phyloP scores from a whole-genome alignment of 2,888 invertebrate genomes.

The Gari tellinella region DNA sequence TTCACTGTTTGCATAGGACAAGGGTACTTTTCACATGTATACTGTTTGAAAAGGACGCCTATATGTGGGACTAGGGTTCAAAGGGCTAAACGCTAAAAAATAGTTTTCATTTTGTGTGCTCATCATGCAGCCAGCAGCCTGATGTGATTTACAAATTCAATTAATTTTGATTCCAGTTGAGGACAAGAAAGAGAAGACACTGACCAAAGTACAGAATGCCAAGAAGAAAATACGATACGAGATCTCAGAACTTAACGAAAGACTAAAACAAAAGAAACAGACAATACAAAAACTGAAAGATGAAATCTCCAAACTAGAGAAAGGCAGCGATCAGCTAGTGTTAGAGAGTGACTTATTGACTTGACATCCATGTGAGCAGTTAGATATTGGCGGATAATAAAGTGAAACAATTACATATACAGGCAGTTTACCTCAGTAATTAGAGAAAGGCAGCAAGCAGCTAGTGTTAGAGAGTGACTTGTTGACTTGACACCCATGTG shows the following conservation, averaged over 20 bases:
- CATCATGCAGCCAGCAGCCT: too few species aligned
- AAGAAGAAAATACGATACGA: constrained; percentile 87
- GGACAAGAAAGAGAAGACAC: constrained; percentile 89
- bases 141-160: too few species aligned
- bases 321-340: constrained; percentile 32
- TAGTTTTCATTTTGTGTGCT: too few species aligned
- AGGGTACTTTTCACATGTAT: too few species aligned
- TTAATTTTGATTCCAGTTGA: constrained; percentile 89
- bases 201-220: constrained; percentile 91
- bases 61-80: too few species aligned
- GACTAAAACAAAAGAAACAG: constrained; percentile 82
- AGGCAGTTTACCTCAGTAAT: too few species aligned
- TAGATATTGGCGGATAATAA: too few species aligned
- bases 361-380: constrained; percentile 20
- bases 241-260: constrained; percentile 83
- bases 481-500: constrained; percentile 48
- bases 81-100: too few species aligned
- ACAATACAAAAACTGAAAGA: constrained; percentile 87
- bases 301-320: constrained; percentile 92
- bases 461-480: constrained; percentile 53
- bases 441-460: constrained; percentile 85
- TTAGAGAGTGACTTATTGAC: constrained; percentile 59
- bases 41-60: too few species aligned
- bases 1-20: too few species aligned
- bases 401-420: too few species aligned